Conservation (phyloP, 2,113 vertebrate species). For the Epinephelus lanceolatus region DNA sequence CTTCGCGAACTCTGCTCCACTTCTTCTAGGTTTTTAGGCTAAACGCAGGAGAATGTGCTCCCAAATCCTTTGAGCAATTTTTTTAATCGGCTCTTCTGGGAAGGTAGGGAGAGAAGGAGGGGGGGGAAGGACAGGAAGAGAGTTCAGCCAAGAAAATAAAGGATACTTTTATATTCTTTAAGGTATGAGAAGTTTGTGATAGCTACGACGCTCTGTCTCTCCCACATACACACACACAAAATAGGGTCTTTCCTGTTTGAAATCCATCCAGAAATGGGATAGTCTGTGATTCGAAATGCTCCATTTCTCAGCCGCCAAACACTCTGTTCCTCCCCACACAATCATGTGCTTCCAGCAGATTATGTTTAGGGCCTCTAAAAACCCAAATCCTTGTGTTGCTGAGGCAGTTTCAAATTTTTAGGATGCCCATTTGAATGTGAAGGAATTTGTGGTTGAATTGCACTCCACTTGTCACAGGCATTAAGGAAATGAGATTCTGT, state of each 20-base stretch:
- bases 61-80: slow-evolving; percentile 69
- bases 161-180: slow-evolving; percentile 61
- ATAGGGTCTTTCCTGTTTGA: slow-evolving; percentile 60
- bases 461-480: slow-evolving; percentile 25
- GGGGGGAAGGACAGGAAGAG: not conserved
- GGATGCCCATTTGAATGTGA: slow-evolving; percentile 21
- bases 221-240: slow-evolving; percentile 27
- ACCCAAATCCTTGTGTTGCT: slow-evolving; percentile 35
- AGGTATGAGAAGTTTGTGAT: slow-evolving; percentile 61
- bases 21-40: slow-evolving; percentile 61
- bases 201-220: not conserved
- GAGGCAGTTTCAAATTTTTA: slow-evolving; percentile 16
- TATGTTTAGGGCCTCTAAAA: slow-evolving; percentile 41
- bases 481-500: slow-evolving; percentile 20
- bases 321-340: slow-evolving; percentile 33
- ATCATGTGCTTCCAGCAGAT: slow-evolving; percentile 62
- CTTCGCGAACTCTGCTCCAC: slow-evolving; percentile 40
- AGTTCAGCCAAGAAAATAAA: slow-evolving; percentile 59
- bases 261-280: slow-evolving; percentile 68
- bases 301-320: slow-evolving; percentile 59
- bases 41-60: slow-evolving; percentile 61
- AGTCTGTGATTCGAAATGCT: slow-evolving; percentile 63
- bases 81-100: slow-evolving; percentile 70
- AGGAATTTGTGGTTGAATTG: slow-evolving; percentile 5
- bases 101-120: not conserved